Evolutionary conservation across 1,140 invertebrate species (phyloP), one percentile per base, ranked within the genome.

Genomic region (Drosophila paulistorum): DNA sequence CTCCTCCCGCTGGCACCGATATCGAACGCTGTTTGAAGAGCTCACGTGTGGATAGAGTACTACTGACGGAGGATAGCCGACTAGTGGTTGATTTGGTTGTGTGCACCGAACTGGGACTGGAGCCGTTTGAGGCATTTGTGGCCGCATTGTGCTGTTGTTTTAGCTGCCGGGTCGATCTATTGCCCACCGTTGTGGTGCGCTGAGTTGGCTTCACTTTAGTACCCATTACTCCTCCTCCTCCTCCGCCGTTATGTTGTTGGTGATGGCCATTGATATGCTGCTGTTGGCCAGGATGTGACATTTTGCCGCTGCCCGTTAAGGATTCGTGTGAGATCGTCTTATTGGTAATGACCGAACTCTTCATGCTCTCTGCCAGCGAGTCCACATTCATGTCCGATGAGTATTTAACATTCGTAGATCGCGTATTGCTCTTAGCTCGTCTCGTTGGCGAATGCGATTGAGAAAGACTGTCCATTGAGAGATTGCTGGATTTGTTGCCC

Each of bases 381-480:
- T 94, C 93, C 1, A 92, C 91, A 10, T 93, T 94, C 13, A 94
- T 76, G 39, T 93, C 93, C 17, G 93, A 93, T 5, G 83, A 60
- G 93, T 87, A 93, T 68, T 92, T 13, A 9, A 79, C 74, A 41
- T 70, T 48, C 33, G 62, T 17, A 2, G 61, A 11, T 0, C 80
- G 69, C 1, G 71, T 69, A 2, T 70, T 74, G 54, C 70, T 87
- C 55, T 81, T 79, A 71, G 91, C 90, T 11, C 65, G 72, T 1
- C 86, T 68, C n/a, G 91, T 91, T 1, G 91, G 79, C 7, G 93
- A 93, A 0, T 51, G 45, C 2, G 45, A 51, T 51, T 51, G 45
- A 51, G 93, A 80, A 30, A 94, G 73, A 74, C 93, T 94, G 57
- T 94, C 94, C 1, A 93, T 92, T 3, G 94, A 94, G 14, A 94